These are phyloP conservation scores for Drosophila pallidifrons DNA, from an alignment of 1,140 invertebrate species.

Conservation along the genomic window DNA sequence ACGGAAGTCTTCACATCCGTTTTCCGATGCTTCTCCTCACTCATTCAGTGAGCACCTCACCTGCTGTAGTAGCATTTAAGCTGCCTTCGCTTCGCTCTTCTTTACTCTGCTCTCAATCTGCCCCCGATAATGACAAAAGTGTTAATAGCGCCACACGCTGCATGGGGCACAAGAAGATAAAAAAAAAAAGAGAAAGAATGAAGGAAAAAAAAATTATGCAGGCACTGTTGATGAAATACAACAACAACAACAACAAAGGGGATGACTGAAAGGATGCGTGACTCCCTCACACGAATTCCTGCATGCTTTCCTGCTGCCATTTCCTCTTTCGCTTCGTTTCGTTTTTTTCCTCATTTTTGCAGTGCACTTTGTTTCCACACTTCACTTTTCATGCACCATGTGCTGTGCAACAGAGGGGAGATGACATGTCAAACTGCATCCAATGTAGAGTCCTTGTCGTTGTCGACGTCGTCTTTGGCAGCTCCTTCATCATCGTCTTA, in stretches of 20 bases:
- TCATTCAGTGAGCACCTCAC: conserved; percentile 28
- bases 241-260: conserved; percentile 29
- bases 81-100: conserved; percentile 9
- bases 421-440: conserved; percentile 22
- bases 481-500: conserved; percentile 42
- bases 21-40: conserved; percentile 18
- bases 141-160: conserved; percentile 78
- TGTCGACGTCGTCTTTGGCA: conserved; percentile 8
- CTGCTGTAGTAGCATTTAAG: conserved; percentile 52
- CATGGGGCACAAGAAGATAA: conserved; percentile 38
- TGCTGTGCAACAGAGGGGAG: conserved; percentile 16
- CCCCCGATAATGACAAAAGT: conserved; percentile 78
- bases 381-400: conserved; percentile 58
- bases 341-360: neutral
- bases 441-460: conserved; percentile 3
- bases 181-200: too few relatives aligned
- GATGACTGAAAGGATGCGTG: conserved; percentile 22
- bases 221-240: conserved; percentile 76
- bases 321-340: neutral
- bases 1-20: conserved; percentile 75
- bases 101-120: conserved; percentile 4
- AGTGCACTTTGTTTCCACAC: conserved; percentile 55
- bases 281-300: neutral
- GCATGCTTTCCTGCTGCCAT: neutral
- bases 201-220: conserved; percentile 67